phyloP scores from a whole-genome alignment of 2,797 vertebrate genomes.

The Salmo trutta region DNA sequence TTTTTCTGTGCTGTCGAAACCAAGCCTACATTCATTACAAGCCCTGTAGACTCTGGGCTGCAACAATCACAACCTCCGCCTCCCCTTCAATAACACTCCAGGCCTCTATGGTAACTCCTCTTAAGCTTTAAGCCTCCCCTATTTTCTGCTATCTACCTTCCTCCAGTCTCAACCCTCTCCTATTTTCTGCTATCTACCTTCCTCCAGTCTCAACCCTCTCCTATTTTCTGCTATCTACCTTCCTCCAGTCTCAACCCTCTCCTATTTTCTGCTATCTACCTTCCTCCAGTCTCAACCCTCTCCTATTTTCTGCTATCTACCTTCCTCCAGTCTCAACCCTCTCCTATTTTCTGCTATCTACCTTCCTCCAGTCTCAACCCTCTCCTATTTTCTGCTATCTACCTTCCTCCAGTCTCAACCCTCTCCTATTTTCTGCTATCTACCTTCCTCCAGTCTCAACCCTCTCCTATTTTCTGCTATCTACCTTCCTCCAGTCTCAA shows the following conservation, averaged over 20 bases:
- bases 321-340: constrained; percentile 42
- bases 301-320: constrained; percentile 43
- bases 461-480: constrained; percentile 40
- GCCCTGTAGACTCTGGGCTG: constrained; percentile 53
- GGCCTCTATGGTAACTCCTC: constrained; percentile 37
- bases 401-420: constrained; percentile 44
- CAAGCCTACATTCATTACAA: constrained; percentile 45
- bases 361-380: constrained; percentile 42
- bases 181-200: constrained; percentile 46
- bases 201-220: constrained; percentile 40
- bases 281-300: constrained; percentile 42
- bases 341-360: constrained; percentile 43
- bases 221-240: constrained; percentile 45
- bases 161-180: constrained; percentile 41
- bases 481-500: constrained; percentile 43
- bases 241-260: constrained; percentile 41
- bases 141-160: constrained; percentile 33
- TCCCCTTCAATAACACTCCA: constrained; percentile 25
- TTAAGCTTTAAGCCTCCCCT: constrained; percentile 55
- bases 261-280: constrained; percentile 43
- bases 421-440: constrained; percentile 40
- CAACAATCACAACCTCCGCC: constrained; percentile 22
- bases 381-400: constrained; percentile 42
- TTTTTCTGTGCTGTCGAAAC: constrained; percentile 26
- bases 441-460: constrained; percentile 44